Conservation (phyloP, 1,140 invertebrate genomes). For the Centruroides sculpturatus region DNA sequence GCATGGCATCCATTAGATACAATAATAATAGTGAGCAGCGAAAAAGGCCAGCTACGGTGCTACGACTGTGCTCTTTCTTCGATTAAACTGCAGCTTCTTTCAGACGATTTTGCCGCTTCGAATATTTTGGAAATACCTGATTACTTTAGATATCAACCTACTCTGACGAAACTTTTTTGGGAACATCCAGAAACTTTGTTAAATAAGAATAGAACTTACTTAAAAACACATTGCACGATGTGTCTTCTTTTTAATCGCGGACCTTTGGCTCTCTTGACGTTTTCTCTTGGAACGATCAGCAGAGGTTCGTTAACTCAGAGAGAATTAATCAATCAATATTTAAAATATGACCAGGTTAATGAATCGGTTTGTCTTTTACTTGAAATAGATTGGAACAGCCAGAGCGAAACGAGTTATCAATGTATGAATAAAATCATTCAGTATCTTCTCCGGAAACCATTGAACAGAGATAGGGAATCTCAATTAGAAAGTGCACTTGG, state of each 20-base stretch:
- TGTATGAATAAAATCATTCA: conserved; percentile 16
- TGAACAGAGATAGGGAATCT: conserved; percentile 5
- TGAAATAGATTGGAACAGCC: conserved; percentile 14
- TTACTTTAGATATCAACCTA: not conserved
- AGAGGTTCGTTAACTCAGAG: not conserved
- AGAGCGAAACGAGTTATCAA: conserved; percentile 8
- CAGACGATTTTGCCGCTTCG: not conserved
- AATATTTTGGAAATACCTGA: conserved; percentile 5
- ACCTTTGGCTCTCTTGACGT: conserved; percentile 4
- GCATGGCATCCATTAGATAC: conserved; percentile 7
- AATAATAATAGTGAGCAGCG: conserved; percentile 2
- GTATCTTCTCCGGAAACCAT: conserved; percentile 11
- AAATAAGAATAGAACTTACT: not conserved
- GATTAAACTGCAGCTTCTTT: conserved; percentile 6
- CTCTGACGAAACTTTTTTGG: conserved; percentile 6
- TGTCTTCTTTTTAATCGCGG: conserved; percentile 3
- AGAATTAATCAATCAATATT: conserved; percentile 13
- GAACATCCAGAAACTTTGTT: not conserved
- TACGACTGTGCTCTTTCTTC: conserved; percentile 9
- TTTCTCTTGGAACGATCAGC: conserved; percentile 6
- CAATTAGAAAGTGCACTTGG: conserved; percentile 16
- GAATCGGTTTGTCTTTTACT: conserved; percentile 14
- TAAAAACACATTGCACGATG: conserved; percentile 1
- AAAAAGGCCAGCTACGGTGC: conserved; percentile 2
- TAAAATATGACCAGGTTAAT: conserved; percentile 12